Evolutionary conservation across 2,888 invertebrate species (phyloP).

Genomic region (Oligia strigilis): DNA sequence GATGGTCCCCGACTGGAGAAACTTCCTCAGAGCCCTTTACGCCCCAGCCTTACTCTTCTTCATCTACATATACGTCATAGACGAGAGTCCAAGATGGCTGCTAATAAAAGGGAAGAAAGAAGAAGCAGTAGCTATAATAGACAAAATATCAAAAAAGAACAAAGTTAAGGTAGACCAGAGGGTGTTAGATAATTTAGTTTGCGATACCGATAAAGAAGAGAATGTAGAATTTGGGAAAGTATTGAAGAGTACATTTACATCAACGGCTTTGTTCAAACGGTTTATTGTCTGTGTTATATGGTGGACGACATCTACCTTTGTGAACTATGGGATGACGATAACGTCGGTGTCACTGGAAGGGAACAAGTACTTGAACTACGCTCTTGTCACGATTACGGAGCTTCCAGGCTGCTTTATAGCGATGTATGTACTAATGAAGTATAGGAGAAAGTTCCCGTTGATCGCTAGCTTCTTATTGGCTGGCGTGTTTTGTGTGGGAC

Average conservation of each 20-base stretch:
- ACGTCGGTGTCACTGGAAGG: constrained; percentile 94
- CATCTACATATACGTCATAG: constrained; percentile 92
- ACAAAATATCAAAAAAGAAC: constrained; percentile 90
- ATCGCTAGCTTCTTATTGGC: constrained; percentile 89
- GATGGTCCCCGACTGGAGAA: constrained; percentile 92
- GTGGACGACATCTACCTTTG: constrained; percentile 93
- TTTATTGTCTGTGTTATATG: constrained; percentile 83
- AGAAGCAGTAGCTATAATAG: constrained; percentile 91
- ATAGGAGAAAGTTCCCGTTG: constrained; percentile 90
- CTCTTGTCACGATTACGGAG: constrained; percentile 89
- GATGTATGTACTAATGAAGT: constrained; percentile 88
- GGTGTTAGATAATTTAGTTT: constrained; percentile 70
- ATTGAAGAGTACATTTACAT: constrained; percentile 79
- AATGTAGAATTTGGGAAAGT: constrained; percentile 70
- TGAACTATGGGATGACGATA: constrained; percentile 94
- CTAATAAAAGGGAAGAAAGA: constrained; percentile 92
- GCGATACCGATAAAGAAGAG: constrained; percentile 69
- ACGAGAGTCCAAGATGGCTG: constrained; percentile 95
- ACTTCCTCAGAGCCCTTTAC: constrained; percentile 92
- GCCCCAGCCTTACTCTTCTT: constrained; percentile 92
- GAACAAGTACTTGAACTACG: constrained; percentile 94
- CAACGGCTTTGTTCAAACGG: constrained; percentile 76
- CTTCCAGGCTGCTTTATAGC: constrained; percentile 90
- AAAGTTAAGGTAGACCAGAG: constrained; percentile 77
- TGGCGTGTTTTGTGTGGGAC: constrained; percentile 90